Evolutionary conservation across 2,888 invertebrate genomes (phyloP).

Genomic region (Operophtera brumata): DNA sequence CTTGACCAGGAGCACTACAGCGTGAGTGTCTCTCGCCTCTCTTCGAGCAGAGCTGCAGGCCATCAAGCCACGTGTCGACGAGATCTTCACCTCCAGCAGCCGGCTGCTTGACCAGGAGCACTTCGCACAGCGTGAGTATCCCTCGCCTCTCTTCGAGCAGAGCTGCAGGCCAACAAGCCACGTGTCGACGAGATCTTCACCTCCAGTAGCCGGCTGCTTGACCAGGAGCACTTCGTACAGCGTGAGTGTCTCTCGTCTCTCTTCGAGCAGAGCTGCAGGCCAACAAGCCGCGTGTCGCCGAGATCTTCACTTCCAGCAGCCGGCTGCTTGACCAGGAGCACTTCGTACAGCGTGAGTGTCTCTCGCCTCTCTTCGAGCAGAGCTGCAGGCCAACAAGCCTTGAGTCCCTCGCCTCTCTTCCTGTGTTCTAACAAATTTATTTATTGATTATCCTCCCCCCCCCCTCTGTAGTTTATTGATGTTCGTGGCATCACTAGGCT

Average conservation of each 20-base stretch:
- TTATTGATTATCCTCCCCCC: too few relatives aligned
- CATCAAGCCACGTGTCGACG: slow-evolving; percentile 97
- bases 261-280: slow-evolving; percentile 98
- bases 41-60: slow-evolving; percentile 96
- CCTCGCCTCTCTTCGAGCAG: slow-evolving; percentile 98
- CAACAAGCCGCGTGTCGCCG: slow-evolving; percentile 97
- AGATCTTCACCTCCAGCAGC: slow-evolving; percentile 93
- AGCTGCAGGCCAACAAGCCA: slow-evolving; percentile 96
- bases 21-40: slow-evolving; percentile 59
- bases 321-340: slow-evolving; percentile 93
- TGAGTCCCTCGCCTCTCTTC: too few relatives aligned
- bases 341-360: slow-evolving; percentile 87
- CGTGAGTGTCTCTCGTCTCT: too few relatives aligned
- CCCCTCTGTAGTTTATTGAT: too few relatives aligned
- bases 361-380: slow-evolving; percentile 98
- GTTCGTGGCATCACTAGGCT: too few relatives aligned
- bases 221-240: slow-evolving; percentile 94
- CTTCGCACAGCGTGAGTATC: too few relatives aligned
- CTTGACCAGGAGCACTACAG: slow-evolving; percentile 92
- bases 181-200: slow-evolving; percentile 97
- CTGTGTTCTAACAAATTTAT: too few relatives aligned
- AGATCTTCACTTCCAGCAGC: slow-evolving; percentile 93
- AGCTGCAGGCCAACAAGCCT: slow-evolving; percentile 96
- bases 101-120: slow-evolving; percentile 92
- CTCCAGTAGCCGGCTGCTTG: slow-evolving; percentile 92